A percentile compares a stretch with the other conserved stretches of the same genome.
phyloP scores from a whole-genome alignment of 2,888 invertebrate species.

The Pollenia griseotomentosa region DNA sequence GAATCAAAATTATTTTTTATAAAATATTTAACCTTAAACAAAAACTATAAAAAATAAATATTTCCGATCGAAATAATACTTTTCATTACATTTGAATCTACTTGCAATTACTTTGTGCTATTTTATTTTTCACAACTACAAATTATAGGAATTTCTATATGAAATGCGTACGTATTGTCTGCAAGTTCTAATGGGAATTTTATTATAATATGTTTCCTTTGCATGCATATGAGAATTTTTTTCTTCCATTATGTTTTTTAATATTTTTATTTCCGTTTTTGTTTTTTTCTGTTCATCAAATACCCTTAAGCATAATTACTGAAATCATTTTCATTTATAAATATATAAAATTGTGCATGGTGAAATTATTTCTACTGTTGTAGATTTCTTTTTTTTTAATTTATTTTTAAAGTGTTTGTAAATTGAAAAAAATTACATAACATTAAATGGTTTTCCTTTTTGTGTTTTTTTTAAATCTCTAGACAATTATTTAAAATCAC shows the following conservation, averaged over 20 bases:
- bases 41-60: not conserved
- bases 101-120: not conserved
- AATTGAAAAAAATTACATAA: slow-evolving; percentile 19
- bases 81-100: not conserved
- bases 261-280: slow-evolving; percentile 16
- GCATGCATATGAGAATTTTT: slow-evolving; percentile 6
- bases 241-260: slow-evolving; percentile 36
- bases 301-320: slow-evolving; percentile 67
- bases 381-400: not conserved
- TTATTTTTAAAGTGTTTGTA: slow-evolving; percentile 3
- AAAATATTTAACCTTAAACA: too few relatives aligned
- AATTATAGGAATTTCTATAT: not conserved
- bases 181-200: slow-evolving; percentile 61
- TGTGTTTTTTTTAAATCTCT: slow-evolving; percentile 28
- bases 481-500: slow-evolving; percentile 36
- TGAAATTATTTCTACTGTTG: slow-evolving; percentile 36
- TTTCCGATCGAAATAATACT: not conserved
- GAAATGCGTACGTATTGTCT: slow-evolving; percentile 13
- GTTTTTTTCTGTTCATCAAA: slow-evolving; percentile 26
- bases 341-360: slow-evolving; percentile 30
- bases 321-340: slow-evolving; percentile 62
- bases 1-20: too few relatives aligned
- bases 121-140: not conserved
- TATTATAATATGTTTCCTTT: slow-evolving; percentile 44
- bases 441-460: slow-evolving; percentile 10